Evolutionary conservation across 2,888 invertebrate species (phyloP).

Genomic region (Chrysolina haemoptera): DNA sequence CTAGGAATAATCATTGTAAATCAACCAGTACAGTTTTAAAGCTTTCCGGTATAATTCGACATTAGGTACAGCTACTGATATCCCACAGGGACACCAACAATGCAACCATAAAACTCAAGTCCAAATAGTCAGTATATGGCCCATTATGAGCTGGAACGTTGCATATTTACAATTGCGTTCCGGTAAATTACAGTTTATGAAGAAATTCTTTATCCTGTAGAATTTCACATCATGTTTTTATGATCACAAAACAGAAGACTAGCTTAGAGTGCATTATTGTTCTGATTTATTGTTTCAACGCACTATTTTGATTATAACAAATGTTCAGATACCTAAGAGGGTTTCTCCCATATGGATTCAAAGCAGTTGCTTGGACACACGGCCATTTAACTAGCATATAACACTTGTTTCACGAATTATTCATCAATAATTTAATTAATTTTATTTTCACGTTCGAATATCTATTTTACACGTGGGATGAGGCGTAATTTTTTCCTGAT

Average conservation of each 20-base stretch:
- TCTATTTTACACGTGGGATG: too few species aligned
- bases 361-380: too few species aligned
- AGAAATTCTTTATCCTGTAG: slow-evolving; percentile 38
- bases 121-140: slow-evolving; percentile 37
- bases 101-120: slow-evolving; percentile 50
- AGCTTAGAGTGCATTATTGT: slow-evolving; percentile 33
- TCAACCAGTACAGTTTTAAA: slow-evolving; percentile 54
- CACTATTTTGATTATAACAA: slow-evolving; percentile 29
- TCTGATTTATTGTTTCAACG: slow-evolving; percentile 40
- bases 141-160: slow-evolving; percentile 45
- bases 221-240: slow-evolving; percentile 52
- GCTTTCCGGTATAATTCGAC: slow-evolving; percentile 59
- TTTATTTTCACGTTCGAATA: too few species aligned
- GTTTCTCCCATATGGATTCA: neutral
- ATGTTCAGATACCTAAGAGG: neutral
- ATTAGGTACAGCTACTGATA: slow-evolving; percentile 57
- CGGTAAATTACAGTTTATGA: slow-evolving; percentile 39
- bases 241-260: slow-evolving; percentile 43
- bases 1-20: slow-evolving; percentile 52
- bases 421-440: neutral
- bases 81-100: slow-evolving; percentile 56
- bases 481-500: too few species aligned
- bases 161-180: slow-evolving; percentile 45
- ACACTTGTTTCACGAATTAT: too few species aligned
- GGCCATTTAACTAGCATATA: too few species aligned